phyloP scores from a whole-genome alignment of 2,888 invertebrate species.

The Philaethria dido region DNA sequence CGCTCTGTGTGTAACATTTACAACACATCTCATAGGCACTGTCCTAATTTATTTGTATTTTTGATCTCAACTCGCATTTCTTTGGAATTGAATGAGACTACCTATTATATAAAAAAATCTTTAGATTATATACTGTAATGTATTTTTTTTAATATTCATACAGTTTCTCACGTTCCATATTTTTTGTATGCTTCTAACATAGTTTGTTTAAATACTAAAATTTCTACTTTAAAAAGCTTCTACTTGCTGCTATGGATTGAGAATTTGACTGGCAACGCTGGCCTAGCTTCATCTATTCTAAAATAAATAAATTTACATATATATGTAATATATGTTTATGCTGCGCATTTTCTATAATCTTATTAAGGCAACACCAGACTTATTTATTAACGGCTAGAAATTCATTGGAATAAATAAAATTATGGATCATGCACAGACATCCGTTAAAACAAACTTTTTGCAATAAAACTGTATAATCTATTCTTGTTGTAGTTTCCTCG shows the following conservation, averaged over 20 bases:
- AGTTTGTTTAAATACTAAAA: not conserved
- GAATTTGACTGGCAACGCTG: too few relatives aligned
- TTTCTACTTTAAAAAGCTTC: not conserved
- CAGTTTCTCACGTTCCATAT: not conserved
- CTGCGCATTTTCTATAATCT: constrained; percentile 9
- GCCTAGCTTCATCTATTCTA: too few relatives aligned
- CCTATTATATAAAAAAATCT: not conserved
- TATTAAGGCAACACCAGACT: not conserved
- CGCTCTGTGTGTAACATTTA: constrained; percentile 28
- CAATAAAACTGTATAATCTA: not conserved
- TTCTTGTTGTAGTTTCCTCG: not conserved
- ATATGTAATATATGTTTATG: not conserved
- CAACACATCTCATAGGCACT: constrained; percentile 17
- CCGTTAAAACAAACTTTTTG: not conserved
- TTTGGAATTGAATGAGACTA: constrained; percentile 34
- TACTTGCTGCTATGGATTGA: too few relatives aligned
- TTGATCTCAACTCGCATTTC: constrained; percentile 31
- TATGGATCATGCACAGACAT: constrained; percentile 3
- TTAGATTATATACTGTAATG: not conserved
- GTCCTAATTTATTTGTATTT: not conserved
- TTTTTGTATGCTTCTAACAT: not conserved
- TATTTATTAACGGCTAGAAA: not conserved
- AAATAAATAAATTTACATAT: not conserved
- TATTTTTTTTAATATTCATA: not conserved
- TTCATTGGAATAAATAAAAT: constrained; percentile 3